Base-by-base conservation (phyloP, 2,888 invertebrate species). In the Coleophora flavipennella region DNA sequence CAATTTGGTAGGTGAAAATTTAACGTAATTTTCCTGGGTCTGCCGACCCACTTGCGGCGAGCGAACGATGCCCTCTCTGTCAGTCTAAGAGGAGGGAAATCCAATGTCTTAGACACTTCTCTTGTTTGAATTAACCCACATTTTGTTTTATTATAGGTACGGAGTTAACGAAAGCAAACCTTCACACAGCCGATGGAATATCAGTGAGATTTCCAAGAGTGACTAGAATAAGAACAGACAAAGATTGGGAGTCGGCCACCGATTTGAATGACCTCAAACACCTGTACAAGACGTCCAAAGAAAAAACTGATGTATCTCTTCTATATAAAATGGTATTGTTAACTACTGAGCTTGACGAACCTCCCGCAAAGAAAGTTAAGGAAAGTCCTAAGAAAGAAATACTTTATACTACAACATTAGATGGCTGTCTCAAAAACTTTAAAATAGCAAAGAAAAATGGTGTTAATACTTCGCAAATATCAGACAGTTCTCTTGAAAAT, bases 131-230 rank as follows among this genome's bases (percentile, higher is more conserved):
- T n/a, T n/a, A n/a, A n/a, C n/a, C n/a, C n/a, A n/a, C n/a, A 36
- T 10, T 13, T 31, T 27, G 29, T 40, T 31, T 37, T 43, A 44
- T 69, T 64, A 12, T 64, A 85, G 89, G 92, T 0, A 92, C 93
- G 0, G 93, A 93, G 69, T 88, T 93, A 50, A 91, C 92, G 2
- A 90, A 91, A 66, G 91, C 92, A 2, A 91, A 91, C 41, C 87
- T 92, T 6, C 97, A 98, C 64, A 97, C 97, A 1, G 97, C 97
- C 0, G 91, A 92, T 55, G 96, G 97, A 1, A 96, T 98, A 57
- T 97, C 97, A 2, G 94, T 97, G 34, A 86, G 97, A 39, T 97
- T 97, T 80, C 97, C 97, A 0, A 88, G 97, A 50, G 94, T 97
- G 0, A 92, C 93, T 0, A 87, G 87, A 51, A 89, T 96, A 46